Base-by-base conservation (phyloP, 2,888 invertebrate genomes). In the Papilio gigon region DNA sequence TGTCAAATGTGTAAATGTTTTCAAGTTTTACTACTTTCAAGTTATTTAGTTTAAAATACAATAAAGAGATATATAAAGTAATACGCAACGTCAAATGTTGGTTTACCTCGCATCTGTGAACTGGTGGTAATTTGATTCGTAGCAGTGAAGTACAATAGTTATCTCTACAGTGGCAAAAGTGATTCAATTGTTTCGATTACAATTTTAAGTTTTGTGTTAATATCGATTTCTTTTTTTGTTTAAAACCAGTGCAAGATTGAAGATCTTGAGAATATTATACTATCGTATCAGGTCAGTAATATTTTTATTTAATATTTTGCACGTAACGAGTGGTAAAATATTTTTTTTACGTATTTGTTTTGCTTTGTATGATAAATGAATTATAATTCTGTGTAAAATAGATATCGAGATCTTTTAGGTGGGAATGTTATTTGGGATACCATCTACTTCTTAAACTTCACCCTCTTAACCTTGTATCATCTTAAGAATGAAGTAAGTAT, bases 1-100 rank as follows among this genome's bases (percentile, higher is more conserved):
- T 71, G 71, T 68, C 71, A 72, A 68, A 68, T 70, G 30, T 65
- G 61, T 63, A 27, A 68, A 66, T 72, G 70, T 70, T 68, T 72
- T 68, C 40, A 66, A 71, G 72, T 72, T 72, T 71, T 72, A 68
- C 59, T 62, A 61, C 68, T 62, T 44, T 67, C 25, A 33, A 60
- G 53, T 68, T 61, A 65, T 67, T 67, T 70, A 33, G 44, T 42
- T 59, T 47, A 42, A 22, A 67, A 65, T 37, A 33, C 22, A 22
- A 42, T 50, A 25, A 62, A 67, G 56, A 67, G 62, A 62, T 20
- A 33, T n/a, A 12, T 33, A 42, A 42, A 62, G 44, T 6, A 58
- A 63, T 17, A 44, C 1, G 11, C 22, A 35, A 63, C 20, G n/a
- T n/a, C 9, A 65, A n/a, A 33, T 25, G n/a, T 20, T 37, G 20